These are phyloP conservation scores for Eilema caniola DNA, from an alignment of 2,888 invertebrate species.

Conservation along the genomic window DNA sequence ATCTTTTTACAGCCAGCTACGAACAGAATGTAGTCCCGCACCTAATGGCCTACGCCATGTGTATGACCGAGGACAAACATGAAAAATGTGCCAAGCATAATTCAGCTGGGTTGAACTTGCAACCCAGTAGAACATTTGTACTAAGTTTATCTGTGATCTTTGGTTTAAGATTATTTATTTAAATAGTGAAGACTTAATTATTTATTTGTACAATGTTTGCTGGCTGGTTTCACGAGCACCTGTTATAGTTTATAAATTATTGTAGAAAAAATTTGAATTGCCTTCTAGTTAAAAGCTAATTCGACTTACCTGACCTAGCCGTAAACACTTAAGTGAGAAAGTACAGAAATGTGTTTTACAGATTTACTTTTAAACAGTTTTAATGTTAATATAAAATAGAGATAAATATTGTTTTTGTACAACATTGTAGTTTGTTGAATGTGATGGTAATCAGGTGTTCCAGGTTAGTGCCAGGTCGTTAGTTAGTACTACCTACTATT, in stretches of 20 bases:
- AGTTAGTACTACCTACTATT: not conserved
- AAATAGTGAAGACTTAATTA: constrained; percentile 38
- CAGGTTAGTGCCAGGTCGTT: not conserved
- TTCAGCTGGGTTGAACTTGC: constrained; percentile 21
- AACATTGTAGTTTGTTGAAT: not conserved
- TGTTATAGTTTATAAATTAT: not conserved
- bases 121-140: constrained; percentile 43
- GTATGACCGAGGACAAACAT: constrained; percentile 86
- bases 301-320: not conserved
- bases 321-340: not conserved
- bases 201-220: not conserved
- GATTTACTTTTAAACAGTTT: not conserved
- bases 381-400: not conserved
- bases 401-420: not conserved
- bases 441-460: not conserved
- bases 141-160: constrained; percentile 63
- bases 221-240: not conserved
- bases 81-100: constrained; percentile 63
- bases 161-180: constrained; percentile 49
- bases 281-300: not conserved
- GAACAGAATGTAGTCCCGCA: constrained; percentile 93
- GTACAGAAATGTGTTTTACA: too few relatives aligned
- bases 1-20: constrained; percentile 92
- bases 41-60: constrained; percentile 91
- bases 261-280: not conserved